Percentiles rank a stretch among this genome's conserved stretches.
Evolutionary conservation across 2,113 vertebrate genomes (phyloP).

Genomic region (Brachyistius frenatus): DNA sequence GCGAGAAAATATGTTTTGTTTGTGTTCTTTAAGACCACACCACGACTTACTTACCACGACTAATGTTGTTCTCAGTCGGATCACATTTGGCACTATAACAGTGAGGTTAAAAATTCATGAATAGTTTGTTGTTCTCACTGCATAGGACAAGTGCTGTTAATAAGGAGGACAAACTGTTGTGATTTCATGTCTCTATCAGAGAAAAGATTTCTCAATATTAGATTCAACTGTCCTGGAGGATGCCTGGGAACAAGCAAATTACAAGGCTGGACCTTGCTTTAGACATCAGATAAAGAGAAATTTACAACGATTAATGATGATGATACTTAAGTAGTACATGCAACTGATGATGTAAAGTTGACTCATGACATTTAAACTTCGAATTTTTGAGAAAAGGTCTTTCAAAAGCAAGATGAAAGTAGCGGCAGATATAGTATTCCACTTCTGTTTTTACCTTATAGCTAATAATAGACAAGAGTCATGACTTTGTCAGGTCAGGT

Average conservation of each 20-base stretch:
- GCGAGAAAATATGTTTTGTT: not conserved
- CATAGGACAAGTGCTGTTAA: not conserved
- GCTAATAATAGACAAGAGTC: slow-evolving; percentile 75
- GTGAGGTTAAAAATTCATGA: slow-evolving; percentile 3
- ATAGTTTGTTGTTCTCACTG: not conserved
- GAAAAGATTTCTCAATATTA: slow-evolving; percentile 3
- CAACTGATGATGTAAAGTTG: slow-evolving; percentile 44
- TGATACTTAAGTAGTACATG: slow-evolving; percentile 16
- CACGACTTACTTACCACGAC: not conserved
- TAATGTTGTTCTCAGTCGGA: slow-evolving; percentile 10
- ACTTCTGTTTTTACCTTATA: slow-evolving; percentile 74
- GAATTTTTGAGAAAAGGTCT: slow-evolving; percentile 57
- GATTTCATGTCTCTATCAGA: not conserved
- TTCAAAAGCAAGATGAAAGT: slow-evolving; percentile 64
- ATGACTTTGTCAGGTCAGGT: slow-evolving; percentile 70
- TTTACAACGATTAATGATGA: not conserved
- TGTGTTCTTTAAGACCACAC: slow-evolving; percentile 1
- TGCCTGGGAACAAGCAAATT: not conserved
- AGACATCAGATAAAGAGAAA: slow-evolving; percentile 13
- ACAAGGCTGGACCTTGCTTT: not conserved
- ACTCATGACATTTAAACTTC: slow-evolving; percentile 51
- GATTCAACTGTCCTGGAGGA: not conserved
- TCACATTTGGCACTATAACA: not conserved
- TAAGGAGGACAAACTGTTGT: slow-evolving; percentile 5
- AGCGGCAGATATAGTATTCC: slow-evolving; percentile 64